Base-by-base conservation (phyloP, 2,797 vertebrate genomes). In the Carduelis carduelis region DNA sequence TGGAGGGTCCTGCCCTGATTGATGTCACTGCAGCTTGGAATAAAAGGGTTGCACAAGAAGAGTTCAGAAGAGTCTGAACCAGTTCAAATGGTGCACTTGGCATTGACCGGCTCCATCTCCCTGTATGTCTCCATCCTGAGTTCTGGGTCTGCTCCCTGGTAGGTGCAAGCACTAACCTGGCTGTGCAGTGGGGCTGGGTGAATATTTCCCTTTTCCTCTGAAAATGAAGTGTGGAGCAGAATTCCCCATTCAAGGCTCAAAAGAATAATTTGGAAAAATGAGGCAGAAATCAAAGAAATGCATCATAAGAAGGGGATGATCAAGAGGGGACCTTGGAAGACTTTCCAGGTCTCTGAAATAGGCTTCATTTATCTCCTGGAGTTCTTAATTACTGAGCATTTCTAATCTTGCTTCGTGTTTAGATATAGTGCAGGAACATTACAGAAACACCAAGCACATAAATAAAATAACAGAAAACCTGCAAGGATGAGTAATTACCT, bases 371-470 rank as follows among this genome's bases (percentile, higher is more conserved):
- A 72, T 87, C 80, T 89, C 65, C 81, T 2, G 2, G 60, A 83
- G 39, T n/a, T 70, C 77, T 75, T 94, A 95, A 94, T 90, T 90
- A 56, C 59, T 22, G 74, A 83, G 57, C 46, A n/a, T 57, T 90
- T 94, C 90, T 72, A 91, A 91, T 87, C 89, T 94, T 26, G 26
- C 70, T 66, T 72, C 10, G 1, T 4, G 39, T 69, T 64, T 49
- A 52, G 71, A 34, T 32, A 60, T 76, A 75, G 39, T 70, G 78
- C 56, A 63, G 41, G n/a, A 80, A 61, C 61, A 28, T 28, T 49
- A 27, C 1, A 52, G 75, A 91, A 93, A 85, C 46, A 56, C 56
- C 80, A 89, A 89, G n/a, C 14, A 59, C 61, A 83, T 66, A 78
- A 81, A 89, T 72, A 93, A 95, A 95, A 69, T 60, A 75, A 74